Base-by-base conservation (phyloP, 2,113 vertebrate species). In the Laticauda colubrina region DNA sequence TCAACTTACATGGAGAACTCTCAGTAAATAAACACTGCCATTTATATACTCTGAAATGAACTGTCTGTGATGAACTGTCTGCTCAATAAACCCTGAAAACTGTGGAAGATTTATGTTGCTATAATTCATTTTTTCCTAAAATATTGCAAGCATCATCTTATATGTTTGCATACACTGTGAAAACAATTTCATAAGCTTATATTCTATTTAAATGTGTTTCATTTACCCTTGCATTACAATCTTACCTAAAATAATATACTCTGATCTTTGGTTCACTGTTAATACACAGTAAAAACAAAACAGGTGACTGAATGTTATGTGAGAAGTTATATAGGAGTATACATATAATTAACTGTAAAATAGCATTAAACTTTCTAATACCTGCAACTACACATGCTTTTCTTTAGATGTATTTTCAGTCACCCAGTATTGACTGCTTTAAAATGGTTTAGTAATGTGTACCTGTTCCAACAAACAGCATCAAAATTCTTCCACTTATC, bases 401-500 rank as follows among this genome's bases (percentile, higher is more conserved):
- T 94, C 87, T 94, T 88, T 96, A 55, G 54, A 92, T 91, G 93
- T 34, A 94, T 94, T 64, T 95, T 95, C 94, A 89, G 88, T 94
- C 93, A 93, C 45, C 95, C 90, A 97, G 91, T 96, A 93, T 51
- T 88, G 89, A 95, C 94, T 95, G 34, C 88, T 94, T 96, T 96
- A 96, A 96, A 97, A 96, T 89, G 94, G 92, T 85, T 89, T 95
- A 81, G 29, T 59, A 92, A 95, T 96, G 96, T 95, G 91, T 97
- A 94, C 95, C 64, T 95, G 88, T 96, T 95, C 95, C 94, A 97
- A 95, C 96, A 95, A 96, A 93, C 93, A 94, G 92, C 94, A 94
- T 91, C 34, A 94, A 94, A 97, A 95, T 97, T 96, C 96, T 96
- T 97, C 95, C 96, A 2, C 92, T 96, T 94, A 95, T 96, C 93